Evolutionary conservation across 2,113 vertebrate genomes (phyloP).

Genomic region (Blennius ocellaris): DNA sequence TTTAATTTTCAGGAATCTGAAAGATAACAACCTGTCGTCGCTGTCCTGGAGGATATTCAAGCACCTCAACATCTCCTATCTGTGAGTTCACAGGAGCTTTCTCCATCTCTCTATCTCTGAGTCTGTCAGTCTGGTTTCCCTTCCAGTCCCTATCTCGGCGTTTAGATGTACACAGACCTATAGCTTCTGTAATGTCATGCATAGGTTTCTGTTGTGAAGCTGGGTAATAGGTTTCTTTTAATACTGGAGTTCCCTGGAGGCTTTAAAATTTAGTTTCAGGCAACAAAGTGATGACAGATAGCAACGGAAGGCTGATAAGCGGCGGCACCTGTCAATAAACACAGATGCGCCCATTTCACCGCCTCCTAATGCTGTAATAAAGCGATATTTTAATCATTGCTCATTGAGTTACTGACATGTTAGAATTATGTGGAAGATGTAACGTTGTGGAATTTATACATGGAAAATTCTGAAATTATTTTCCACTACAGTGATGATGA

Average conservation of each 20-base stretch:
- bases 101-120: constrained; percentile 15
- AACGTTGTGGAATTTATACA: background rate
- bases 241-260: background rate
- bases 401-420: background rate
- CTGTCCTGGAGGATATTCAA: constrained; percentile 94
- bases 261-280: background rate
- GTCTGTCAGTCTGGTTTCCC: constrained; percentile 16
- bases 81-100: constrained; percentile 88
- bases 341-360: background rate
- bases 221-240: background rate
- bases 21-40: constrained; percentile 94
- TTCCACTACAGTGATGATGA: too few relatives aligned
- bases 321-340: background rate
- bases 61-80: constrained; percentile 92
- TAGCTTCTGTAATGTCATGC: constrained; percentile 7
- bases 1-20: constrained; percentile 90
- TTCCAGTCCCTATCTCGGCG: constrained; percentile 3
- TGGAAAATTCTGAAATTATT: too few relatives aligned
- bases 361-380: background rate
- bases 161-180: constrained; percentile 7
- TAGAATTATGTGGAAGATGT: background rate
- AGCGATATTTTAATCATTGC: background rate
- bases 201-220: constrained; percentile 8
- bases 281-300: background rate
- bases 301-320: background rate